phyloP scores from a whole-genome alignment of 2,797 vertebrate genomes.

The Malurus splendens region DNA sequence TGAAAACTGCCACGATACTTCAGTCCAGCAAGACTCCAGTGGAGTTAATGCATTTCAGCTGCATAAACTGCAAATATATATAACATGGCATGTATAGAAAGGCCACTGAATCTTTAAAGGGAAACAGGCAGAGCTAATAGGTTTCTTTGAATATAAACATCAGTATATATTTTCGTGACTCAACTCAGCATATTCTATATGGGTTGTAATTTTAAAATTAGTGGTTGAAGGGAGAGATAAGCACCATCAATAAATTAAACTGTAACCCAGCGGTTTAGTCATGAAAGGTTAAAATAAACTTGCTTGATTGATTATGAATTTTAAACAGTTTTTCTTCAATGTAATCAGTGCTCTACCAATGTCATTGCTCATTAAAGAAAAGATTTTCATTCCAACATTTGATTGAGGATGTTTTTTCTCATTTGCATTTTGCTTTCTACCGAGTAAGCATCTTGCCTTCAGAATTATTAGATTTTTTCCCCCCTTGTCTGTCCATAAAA shows the following conservation, averaged over 20 bases:
- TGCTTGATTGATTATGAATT: constrained; percentile 81
- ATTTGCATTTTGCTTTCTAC: constrained; percentile 78
- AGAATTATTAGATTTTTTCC: constrained; percentile 69
- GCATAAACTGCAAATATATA: constrained; percentile 39
- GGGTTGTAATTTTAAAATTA: constrained; percentile 73
- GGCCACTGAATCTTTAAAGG: constrained; percentile 54
- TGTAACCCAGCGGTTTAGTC: constrained; percentile 69
- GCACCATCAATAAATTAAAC: constrained; percentile 70
- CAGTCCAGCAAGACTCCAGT: constrained; percentile 5
- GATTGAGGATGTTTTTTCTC: constrained; percentile 77
- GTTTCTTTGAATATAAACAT: constrained; percentile 64
- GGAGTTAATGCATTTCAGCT: constrained; percentile 48
- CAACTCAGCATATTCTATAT: constrained; percentile 65
- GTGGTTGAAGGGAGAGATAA: constrained; percentile 63
- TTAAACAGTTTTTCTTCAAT: constrained; percentile 78
- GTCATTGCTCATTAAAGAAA: constrained; percentile 78
- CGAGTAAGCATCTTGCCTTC: constrained; percentile 73
- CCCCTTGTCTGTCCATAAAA: constrained; percentile 62
- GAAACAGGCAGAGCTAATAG: constrained; percentile 53
- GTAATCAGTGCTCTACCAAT: constrained; percentile 78
- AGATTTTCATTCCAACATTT: constrained; percentile 78
- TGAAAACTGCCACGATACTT: background rate
- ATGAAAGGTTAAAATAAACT: constrained; percentile 81
- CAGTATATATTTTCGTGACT: constrained; percentile 68
- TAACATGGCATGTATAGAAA: constrained; percentile 23